These are phyloP conservation scores for Prosapia bicincta DNA, from an alignment of 2,888 invertebrate genomes.

Conservation along the genomic window DNA sequence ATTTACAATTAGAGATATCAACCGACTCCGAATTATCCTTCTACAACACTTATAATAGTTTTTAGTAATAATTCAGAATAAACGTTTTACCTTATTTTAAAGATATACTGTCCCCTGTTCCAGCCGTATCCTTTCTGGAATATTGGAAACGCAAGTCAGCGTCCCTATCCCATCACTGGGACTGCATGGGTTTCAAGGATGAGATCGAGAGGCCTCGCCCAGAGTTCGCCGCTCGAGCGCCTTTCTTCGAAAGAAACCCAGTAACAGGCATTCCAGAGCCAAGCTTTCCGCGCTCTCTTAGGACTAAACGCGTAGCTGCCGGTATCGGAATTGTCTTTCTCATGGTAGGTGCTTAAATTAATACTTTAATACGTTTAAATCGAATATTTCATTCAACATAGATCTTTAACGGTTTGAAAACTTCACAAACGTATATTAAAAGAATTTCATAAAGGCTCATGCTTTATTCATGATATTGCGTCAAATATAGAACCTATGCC, in stretches of 20 bases:
- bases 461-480: too few relatives aligned
- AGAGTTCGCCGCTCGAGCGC: constrained; percentile 53
- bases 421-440: not conserved
- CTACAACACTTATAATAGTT: too few relatives aligned
- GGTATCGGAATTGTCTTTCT: constrained; percentile 52
- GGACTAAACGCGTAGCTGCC: constrained; percentile 51
- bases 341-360: constrained; percentile 47
- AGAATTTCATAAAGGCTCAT: too few relatives aligned
- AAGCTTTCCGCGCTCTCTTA: constrained; percentile 49
- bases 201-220: constrained; percentile 55
- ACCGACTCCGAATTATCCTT: too few relatives aligned
- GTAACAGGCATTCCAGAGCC: constrained; percentile 55
- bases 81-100: too few relatives aligned
- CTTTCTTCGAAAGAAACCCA: constrained; percentile 51
- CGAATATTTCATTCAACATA: too few relatives aligned
- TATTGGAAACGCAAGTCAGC: constrained; percentile 57
- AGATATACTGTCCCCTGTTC: too few relatives aligned
- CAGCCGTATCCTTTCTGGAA: constrained; percentile 55
- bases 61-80: too few relatives aligned
- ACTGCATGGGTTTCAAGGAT: constrained; percentile 54
- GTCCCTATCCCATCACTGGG: constrained; percentile 55
- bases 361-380: not conserved
- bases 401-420: too few relatives aligned
- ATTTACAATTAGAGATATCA: too few relatives aligned
- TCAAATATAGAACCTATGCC: too few relatives aligned